Evolutionary conservation across 2,888 invertebrate genomes (phyloP).

Genomic region (Matsumyia berberina): DNA sequence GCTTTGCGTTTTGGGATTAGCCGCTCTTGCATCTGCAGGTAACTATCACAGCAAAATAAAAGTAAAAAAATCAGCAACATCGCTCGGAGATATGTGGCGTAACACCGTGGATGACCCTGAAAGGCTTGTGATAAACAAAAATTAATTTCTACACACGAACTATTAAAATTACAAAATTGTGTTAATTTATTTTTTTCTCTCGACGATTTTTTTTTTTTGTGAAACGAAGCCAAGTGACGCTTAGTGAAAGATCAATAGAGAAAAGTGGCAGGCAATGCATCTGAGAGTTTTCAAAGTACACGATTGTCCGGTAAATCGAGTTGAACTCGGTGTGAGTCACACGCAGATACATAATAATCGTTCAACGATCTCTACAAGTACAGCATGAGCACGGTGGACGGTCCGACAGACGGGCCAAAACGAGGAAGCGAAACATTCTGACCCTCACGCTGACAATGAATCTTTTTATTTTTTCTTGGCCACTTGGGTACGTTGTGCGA

Average conservation of each 20-base stretch:
- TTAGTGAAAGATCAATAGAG: neutral
- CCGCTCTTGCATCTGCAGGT: conserved; percentile 65
- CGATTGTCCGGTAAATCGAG: conserved; percentile 22
- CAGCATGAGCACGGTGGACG: neutral
- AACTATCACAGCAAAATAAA: conserved; percentile 15
- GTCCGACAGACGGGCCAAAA: conserved; percentile 23
- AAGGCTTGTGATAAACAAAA: conserved; percentile 43
- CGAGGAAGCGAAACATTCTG: conserved; percentile 55
- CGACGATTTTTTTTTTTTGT: neutral
- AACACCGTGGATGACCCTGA: conserved; percentile 27
- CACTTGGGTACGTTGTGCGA: conserved; percentile 15
- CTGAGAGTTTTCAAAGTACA: conserved; percentile 2
- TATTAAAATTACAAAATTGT: conserved; percentile 29
- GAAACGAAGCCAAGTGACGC: conserved; percentile 15
- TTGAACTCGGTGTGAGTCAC: conserved; percentile 43
- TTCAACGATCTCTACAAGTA: conserved; percentile 56
- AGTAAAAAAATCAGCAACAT: neutral
- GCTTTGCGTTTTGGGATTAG: conserved; percentile 63
- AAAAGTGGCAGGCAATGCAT: conserved; percentile 10
- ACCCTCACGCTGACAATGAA: conserved; percentile 59
- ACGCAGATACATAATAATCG: conserved; percentile 45
- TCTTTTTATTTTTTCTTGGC: conserved; percentile 40
- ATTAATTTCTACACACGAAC: conserved; percentile 1
- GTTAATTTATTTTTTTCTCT: conserved; percentile 14
- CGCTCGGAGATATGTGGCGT: conserved; percentile 27